Conservation (phyloP, 2,888 invertebrate species). For the Drosophila cognata region DNA sequence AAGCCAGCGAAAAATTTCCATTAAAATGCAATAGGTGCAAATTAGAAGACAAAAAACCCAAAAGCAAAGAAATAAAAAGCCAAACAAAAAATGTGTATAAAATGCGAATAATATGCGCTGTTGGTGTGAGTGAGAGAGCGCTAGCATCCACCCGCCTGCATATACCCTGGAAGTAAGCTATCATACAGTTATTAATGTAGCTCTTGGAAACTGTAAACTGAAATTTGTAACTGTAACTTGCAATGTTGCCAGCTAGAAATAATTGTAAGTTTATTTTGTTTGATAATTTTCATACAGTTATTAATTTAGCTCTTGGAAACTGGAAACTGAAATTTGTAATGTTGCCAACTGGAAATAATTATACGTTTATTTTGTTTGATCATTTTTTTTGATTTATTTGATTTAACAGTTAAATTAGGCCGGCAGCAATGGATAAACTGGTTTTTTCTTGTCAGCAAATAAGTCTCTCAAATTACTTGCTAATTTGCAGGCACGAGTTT, state of each 20-base stretch:
- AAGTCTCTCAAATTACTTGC: neutral
- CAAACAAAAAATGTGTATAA: conserved; percentile 29
- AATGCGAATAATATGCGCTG: conserved; percentile 11
- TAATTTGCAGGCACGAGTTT: neutral
- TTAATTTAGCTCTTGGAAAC: neutral
- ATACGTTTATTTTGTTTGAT: neutral
- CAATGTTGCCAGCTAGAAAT: neutral
- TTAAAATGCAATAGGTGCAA: conserved; percentile 78
- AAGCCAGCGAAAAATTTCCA: conserved; percentile 62
- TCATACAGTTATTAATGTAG: neutral
- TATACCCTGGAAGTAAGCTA: neutral
- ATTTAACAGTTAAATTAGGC: neutral
- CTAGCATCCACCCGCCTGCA: neutral
- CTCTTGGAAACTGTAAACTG: neutral
- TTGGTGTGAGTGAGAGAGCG: neutral
- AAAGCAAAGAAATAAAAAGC: neutral
- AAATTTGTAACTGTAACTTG: neutral
- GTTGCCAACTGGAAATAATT: neutral
- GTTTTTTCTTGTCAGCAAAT: neutral
- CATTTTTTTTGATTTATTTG: neutral
- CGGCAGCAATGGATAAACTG: neutral
- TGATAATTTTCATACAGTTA: neutral
- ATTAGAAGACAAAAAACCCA: conserved; percentile 64
- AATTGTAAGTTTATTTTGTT: too few relatives aligned
- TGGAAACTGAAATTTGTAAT: neutral